phyloP scores from a whole-genome alignment of 2,888 invertebrate species.

The Calameuta filiformis region DNA sequence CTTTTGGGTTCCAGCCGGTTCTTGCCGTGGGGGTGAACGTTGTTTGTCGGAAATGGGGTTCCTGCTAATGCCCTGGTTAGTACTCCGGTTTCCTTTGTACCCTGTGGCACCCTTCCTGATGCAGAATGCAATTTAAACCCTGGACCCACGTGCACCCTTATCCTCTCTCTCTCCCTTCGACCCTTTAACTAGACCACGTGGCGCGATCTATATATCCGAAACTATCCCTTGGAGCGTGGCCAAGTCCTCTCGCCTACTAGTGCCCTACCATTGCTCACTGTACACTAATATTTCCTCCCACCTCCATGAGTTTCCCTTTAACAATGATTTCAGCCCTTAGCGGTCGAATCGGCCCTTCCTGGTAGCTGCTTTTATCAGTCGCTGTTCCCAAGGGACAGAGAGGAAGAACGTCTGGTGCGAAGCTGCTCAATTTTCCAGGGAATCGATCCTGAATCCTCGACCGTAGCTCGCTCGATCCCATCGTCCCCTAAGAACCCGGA shows the following conservation, averaged over 20 bases:
- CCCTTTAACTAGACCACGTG: conserved; percentile 34
- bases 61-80: conserved; percentile 63
- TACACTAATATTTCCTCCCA: not conserved
- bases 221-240: not conserved
- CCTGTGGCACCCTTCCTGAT: conserved; percentile 32
- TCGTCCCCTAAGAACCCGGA: not conserved
- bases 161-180: conserved; percentile 1
- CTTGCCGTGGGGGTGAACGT: conserved; percentile 40
- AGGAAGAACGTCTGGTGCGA: not conserved
- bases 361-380: not conserved
- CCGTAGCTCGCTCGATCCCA: not conserved
- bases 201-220: conserved; percentile 4
- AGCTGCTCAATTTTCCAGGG: too few species aligned
- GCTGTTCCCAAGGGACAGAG: not conserved
- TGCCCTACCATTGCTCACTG: not conserved
- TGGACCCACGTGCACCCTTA: conserved; percentile 16
- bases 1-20: not conserved
- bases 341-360: not conserved
- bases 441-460: too few species aligned
- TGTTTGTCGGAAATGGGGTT: conserved; percentile 58
- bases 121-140: conserved; percentile 55
- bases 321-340: not conserved
- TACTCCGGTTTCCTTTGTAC: conserved; percentile 56
- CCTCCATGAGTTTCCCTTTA: not conserved
- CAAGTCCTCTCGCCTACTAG: not conserved